Percentiles rank a stretch among this genome's conserved stretches.
phyloP scores from a whole-genome alignment of 2,888 invertebrate genomes.

The Trisateles emortualis region DNA sequence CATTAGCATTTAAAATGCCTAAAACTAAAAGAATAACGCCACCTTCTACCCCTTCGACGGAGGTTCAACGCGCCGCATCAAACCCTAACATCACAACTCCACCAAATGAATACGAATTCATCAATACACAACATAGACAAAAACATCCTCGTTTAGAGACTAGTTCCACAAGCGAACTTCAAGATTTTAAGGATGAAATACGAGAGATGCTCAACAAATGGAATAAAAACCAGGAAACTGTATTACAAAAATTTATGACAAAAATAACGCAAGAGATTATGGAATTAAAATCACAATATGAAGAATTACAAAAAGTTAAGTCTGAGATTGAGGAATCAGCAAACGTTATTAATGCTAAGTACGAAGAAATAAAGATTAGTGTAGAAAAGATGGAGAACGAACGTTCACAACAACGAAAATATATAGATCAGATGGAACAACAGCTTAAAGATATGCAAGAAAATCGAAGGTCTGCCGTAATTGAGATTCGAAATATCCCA shows the following conservation, averaged over 20 bases:
- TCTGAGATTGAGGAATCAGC: slow-evolving; percentile 5
- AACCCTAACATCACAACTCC: no score
- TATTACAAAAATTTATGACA: slow-evolving; percentile 7
- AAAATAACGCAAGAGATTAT: slow-evolving; percentile 10
- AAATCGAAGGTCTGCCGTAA: background rate
- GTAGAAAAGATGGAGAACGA: background rate
- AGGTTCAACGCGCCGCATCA: no score
- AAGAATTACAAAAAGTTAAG: slow-evolving; percentile 1
- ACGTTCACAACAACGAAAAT: background rate
- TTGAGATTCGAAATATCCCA: slow-evolving; percentile 2
- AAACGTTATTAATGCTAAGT: background rate
- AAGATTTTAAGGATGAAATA: slow-evolving; percentile 13
- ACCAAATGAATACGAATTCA: no score
- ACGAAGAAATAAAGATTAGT: slow-evolving; percentile 1
- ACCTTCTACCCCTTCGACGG: no score
- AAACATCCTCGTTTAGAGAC: no score
- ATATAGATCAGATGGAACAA: background rate
- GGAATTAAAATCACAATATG: slow-evolving; percentile 6
- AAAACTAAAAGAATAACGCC: no score
- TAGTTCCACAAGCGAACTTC: no score
- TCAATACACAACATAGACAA: no score
- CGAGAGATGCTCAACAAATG: slow-evolving; percentile 6
- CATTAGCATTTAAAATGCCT: no score
- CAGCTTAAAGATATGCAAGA: background rate
- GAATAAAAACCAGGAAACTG: background rate